Conservation (phyloP, 2,888 invertebrate species). For the Augochlorella aurata region DNA sequence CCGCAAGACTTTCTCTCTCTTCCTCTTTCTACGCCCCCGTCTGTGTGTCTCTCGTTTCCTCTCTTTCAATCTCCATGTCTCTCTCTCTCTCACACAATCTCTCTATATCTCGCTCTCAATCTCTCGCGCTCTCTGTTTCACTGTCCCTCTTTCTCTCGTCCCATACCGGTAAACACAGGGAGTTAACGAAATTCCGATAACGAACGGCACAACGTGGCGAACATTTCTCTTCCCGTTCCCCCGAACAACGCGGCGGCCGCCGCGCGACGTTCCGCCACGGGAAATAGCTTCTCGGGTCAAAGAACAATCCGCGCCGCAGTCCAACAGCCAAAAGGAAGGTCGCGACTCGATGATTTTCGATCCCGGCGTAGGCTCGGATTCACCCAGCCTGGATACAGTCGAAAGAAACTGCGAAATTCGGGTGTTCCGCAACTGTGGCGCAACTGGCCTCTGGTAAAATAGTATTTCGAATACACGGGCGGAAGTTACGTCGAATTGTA, state of each 20-base stretch:
- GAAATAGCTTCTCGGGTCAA: conserved; percentile 51
- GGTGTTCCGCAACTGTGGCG: too few species aligned
- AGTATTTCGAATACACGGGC: too few species aligned
- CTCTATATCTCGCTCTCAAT: too few species aligned
- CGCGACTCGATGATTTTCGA: not conserved
- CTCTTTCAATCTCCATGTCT: not conserved
- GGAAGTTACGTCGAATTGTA: too few species aligned
- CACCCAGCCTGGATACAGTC: not conserved
- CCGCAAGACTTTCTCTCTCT: not conserved
- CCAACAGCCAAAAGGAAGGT: conserved; percentile 7
- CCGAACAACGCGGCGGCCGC: not conserved
- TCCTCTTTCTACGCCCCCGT: not conserved
- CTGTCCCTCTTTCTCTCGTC: not conserved
- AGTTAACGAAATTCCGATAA: conserved; percentile 53
- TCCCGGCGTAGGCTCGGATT: not conserved
- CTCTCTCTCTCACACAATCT: too few species aligned
- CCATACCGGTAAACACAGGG: conserved; percentile 33
- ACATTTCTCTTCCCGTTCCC: conserved; percentile 23
- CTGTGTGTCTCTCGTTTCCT: not conserved
- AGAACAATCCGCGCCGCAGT: conserved; percentile 52
- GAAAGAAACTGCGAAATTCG: too few species aligned
- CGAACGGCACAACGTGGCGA: conserved; percentile 43
- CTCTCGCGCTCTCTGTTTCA: too few species aligned
- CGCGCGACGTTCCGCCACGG: conserved; percentile 14
- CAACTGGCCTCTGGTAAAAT: too few species aligned